phyloP scores from a whole-genome alignment of 2,797 vertebrate genomes.

The Pachyuromys duprasi region DNA sequence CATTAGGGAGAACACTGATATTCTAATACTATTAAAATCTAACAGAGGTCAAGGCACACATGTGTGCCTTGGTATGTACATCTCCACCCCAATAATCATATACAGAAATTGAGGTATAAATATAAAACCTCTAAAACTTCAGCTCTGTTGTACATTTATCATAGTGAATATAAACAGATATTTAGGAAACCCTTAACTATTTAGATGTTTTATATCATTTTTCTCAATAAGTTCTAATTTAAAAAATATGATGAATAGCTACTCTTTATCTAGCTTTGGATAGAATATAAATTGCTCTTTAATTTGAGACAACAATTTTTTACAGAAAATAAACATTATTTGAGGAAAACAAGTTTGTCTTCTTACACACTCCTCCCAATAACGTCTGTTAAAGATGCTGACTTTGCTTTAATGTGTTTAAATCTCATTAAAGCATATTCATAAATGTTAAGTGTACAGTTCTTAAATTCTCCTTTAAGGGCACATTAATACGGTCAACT shows the following conservation, averaged over 20 bases:
- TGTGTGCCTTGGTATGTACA: background rate
- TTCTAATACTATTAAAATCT: background rate
- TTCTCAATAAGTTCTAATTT: background rate
- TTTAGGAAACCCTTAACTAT: background rate
- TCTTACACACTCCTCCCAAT: slow-evolving; percentile 41
- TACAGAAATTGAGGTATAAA: background rate
- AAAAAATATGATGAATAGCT: background rate
- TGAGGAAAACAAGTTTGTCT: slow-evolving; percentile 52
- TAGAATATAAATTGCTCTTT: background rate
- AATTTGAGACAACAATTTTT: slow-evolving; percentile 52
- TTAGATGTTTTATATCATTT: background rate
- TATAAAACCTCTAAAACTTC: background rate
- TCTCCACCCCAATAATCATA: background rate
- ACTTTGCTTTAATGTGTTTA: slow-evolving; percentile 72
- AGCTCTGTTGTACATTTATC: background rate
- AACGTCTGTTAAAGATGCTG: slow-evolving; percentile 64
- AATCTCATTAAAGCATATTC: slow-evolving; percentile 70
- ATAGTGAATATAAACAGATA: background rate
- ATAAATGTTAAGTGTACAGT: slow-evolving; percentile 55
- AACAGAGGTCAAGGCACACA: background rate
- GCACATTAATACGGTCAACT: slow-evolving; percentile 51
- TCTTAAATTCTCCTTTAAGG: slow-evolving; percentile 57
- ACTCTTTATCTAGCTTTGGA: background rate
- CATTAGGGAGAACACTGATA: background rate
- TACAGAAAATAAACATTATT: slow-evolving; percentile 55